Evolutionary conservation across 2,797 vertebrate species (phyloP).

Genomic region (Masticophis lateralis): DNA sequence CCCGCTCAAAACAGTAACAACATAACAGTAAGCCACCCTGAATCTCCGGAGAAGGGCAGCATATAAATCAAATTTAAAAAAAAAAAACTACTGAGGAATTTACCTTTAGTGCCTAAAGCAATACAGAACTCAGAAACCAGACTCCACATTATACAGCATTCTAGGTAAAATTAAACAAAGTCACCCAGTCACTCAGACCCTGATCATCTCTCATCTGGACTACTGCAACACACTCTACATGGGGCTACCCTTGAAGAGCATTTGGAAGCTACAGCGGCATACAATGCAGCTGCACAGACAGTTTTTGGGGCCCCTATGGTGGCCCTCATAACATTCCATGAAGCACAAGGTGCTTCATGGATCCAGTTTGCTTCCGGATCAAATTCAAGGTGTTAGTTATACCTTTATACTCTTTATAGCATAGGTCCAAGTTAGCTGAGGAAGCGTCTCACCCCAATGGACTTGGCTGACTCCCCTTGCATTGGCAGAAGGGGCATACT

Average conservation of each 20-base stretch:
- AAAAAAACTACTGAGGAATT: not conserved
- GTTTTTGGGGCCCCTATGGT: not conserved
- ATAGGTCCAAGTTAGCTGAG: not conserved
- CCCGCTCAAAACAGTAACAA: too few relatives aligned
- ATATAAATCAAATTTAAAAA: too few relatives aligned
- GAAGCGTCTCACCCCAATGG: not conserved
- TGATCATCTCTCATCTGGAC: not conserved
- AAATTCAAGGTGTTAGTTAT: not conserved
- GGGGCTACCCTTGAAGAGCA: not conserved
- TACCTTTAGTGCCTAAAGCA: not conserved
- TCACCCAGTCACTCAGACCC: not conserved
- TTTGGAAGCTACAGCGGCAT: not conserved
- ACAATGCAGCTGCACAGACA: not conserved
- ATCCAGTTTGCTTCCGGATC: not conserved
- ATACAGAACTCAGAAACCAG: not conserved
- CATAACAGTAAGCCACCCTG: too few relatives aligned
- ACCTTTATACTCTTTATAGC: not conserved
- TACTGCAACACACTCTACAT: not conserved
- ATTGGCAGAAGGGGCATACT: not conserved
- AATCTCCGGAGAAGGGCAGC: too few relatives aligned
- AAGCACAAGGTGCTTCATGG: not conserved
- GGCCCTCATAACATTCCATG: not conserved
- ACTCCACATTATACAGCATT: not conserved
- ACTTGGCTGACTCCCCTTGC: not conserved
- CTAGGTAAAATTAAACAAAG: not conserved